Conservation (phyloP, 2,113 vertebrate genomes). For the Microcebus tavaratra region DNA sequence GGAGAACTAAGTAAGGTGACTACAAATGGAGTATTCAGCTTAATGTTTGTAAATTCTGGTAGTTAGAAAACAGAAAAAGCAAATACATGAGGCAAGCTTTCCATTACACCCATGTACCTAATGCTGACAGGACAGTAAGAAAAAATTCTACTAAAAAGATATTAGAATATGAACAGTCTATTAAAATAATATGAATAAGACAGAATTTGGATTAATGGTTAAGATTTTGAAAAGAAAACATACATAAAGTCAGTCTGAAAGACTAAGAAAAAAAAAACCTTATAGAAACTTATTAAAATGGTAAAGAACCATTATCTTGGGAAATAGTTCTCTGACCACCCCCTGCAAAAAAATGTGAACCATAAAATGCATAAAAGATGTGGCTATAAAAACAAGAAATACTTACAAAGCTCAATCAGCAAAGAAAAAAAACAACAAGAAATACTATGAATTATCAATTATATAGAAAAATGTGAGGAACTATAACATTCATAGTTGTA, state of each 20-base stretch:
- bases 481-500: not conserved
- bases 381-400: not conserved
- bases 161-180: not conserved
- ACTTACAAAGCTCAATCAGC: not conserved
- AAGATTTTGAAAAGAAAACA: conserved; percentile 41
- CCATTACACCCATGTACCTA: conserved; percentile 11
- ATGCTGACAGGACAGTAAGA: not conserved
- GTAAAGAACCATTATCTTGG: not conserved
- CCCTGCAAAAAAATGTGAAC: not conserved
- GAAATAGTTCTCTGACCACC: not conserved
- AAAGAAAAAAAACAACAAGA: not conserved
- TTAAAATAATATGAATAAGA: conserved; percentile 27
- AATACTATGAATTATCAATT: not conserved
- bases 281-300: conserved; percentile 25
- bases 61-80: conserved; percentile 1
- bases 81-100: conserved; percentile 17
- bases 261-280: conserved; percentile 23
- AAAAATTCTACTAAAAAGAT: conserved; percentile 16
- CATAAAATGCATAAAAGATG: conserved; percentile 5
- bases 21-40: not conserved
- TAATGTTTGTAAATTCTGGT: conserved; percentile 6
- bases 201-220: not conserved
- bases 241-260: not conserved
- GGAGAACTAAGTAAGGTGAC: conserved; percentile 1
- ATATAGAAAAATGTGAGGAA: conserved; percentile 12